These are phyloP conservation scores for Uropetala carovei DNA, from an alignment of 2,888 invertebrate species.

Conservation along the genomic window DNA sequence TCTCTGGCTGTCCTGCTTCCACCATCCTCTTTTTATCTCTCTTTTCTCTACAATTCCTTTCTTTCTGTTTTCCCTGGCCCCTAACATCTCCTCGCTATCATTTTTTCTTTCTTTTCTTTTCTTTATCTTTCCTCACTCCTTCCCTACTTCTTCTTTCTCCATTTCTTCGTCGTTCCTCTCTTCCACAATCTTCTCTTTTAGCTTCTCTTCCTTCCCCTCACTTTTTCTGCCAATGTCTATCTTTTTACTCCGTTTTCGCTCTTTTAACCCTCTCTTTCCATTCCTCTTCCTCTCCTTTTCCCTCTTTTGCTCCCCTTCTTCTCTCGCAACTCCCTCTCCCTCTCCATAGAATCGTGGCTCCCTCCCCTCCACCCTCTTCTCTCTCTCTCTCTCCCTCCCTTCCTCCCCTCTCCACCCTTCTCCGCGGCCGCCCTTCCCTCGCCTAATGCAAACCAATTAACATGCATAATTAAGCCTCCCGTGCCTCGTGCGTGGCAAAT, in stretches of 20 bases:
- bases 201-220: background rate
- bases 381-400: conserved; percentile 65
- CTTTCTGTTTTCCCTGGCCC: too few species aligned
- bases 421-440: conserved; percentile 71
- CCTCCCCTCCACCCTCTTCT: background rate
- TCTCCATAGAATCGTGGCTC: background rate
- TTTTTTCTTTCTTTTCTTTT: background rate
- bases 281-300: background rate
- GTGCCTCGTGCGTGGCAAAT: conserved; percentile 64
- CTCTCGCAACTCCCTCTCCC: background rate
- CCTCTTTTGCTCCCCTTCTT: conserved; percentile 29
- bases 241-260: too few species aligned
- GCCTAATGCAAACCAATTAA: conserved; percentile 69
- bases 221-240: too few species aligned
- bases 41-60: background rate
- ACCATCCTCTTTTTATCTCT: conserved; percentile 26
- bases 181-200: background rate
- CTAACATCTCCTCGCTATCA: too few species aligned
- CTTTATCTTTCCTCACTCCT: background rate
- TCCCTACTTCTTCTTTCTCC: background rate
- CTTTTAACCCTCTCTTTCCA: background rate
- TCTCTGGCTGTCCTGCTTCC: background rate
- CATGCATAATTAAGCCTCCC: conserved; percentile 69
- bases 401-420: conserved; percentile 67
- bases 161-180: background rate